Base-by-base conservation (phyloP, 2,113 vertebrate genomes). In the Taxidea taxus region DNA sequence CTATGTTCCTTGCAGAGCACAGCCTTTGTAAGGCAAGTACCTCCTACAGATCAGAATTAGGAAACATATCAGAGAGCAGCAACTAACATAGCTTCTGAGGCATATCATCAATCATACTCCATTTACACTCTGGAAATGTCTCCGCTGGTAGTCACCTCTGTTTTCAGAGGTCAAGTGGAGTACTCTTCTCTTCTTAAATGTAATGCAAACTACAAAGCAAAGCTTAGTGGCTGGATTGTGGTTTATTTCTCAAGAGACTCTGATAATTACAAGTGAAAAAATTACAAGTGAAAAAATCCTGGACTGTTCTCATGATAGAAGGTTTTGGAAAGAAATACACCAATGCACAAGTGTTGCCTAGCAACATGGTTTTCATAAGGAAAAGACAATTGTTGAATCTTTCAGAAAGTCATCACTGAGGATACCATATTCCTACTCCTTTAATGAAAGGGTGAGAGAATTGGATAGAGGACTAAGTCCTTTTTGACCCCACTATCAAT, bases 171-270 rank as follows among this genome's bases (percentile, higher is more conserved):
- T 97, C 87, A 97, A 74, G 91, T 75, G 39, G 68, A 93, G 44
- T 39, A 56, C 74, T 94, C 85, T 51, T 87, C 89, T 94, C n/a
- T 44, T 82, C 68, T 97, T 87, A 97, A 96, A 90, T 39, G 49
- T 66, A 83, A 42, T 92, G 62, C n/a, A 80, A 96, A 75, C 51
- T 86, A 90, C 39, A 68, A 97, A 97, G 87, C n/a, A 66, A 34
- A 29, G 47, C 42, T 66, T 23, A 51, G 78, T 82, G 44, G 7
- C 87, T 94, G 42, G 88, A 96, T 86, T 92, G 88, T 91, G 87
- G 72, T 89, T 98, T 90, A 87, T 95, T 95, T 90, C 87, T 95
- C 83, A 95, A 92, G 94, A 93, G 78, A 81, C 54, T 82, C 34
- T 70, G 80, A 47, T 91, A 96, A 96, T 92, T 93, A 91, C 54